Percentiles rank a stretch among this genome's conserved stretches.
Evolutionary conservation across 2,797 vertebrate genomes (phyloP).

Genomic region (Gila robusta): DNA sequence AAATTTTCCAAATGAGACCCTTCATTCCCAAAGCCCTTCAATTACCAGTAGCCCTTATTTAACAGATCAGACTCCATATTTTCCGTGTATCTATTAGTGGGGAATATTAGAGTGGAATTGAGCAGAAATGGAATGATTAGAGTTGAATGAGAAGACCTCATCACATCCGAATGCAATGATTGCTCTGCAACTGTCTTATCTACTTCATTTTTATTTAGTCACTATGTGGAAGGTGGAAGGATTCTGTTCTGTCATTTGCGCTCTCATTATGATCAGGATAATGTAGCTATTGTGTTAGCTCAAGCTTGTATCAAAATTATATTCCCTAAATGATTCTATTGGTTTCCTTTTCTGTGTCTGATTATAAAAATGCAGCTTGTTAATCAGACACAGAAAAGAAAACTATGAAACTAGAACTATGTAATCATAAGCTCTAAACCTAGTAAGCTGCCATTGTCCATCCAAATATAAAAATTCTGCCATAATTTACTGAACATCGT

Average conservation of each 20-base stretch:
- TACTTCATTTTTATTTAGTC: conserved; percentile 15
- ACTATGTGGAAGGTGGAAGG: not conserved
- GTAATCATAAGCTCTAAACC: not conserved
- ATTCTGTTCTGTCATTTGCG: conserved; percentile 20
- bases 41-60: conserved; percentile 19
- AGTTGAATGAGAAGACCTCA: conserved; percentile 13
- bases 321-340: not conserved
- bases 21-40: conserved; percentile 40
- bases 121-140: conserved; percentile 45
- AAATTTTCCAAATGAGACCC: conserved; percentile 35
- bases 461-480: not conserved
- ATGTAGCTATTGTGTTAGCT: conserved; percentile 13
- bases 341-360: not conserved
- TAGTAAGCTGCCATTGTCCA: not conserved
- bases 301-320: not conserved
- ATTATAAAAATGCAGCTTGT: not conserved
- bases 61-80: conserved; percentile 20
- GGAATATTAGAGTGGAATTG: conserved; percentile 34
- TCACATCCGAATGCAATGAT: conserved; percentile 19
- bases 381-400: not conserved
- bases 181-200: conserved; percentile 33
- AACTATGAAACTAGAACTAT: not conserved
- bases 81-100: conserved; percentile 26
- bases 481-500: not conserved
- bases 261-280: not conserved